Base-by-base conservation (phyloP, 2,888 invertebrate genomes). In the Caenorhabditis sp. region DNA sequence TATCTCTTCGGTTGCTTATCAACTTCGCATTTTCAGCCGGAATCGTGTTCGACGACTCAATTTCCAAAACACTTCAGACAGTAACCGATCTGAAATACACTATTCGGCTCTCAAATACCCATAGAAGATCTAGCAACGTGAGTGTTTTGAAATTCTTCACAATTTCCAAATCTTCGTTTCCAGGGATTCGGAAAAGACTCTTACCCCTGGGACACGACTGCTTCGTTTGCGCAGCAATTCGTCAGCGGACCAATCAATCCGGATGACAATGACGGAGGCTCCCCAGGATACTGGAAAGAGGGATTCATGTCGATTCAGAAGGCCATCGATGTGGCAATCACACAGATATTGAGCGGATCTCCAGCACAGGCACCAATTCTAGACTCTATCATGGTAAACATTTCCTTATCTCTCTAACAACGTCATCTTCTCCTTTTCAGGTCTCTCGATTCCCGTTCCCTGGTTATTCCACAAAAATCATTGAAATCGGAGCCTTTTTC, bases 221-320 rank as follows among this genome's bases (percentile, higher is more conserved):
- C 77, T 22, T 35, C 53, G 3, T 89, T 89, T 71, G 82, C 86
- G 2, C 47, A 85, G 2, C 85, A 85, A 53, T 83, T 62, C 55
- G 82, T 89, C 37, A 82, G 85, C 20, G 89, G 89, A 8, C 89
- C 89, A 9, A 83, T 88, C 37, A 85, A 88, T 24, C 81, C 80
- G 1, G 82, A 87, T 13, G 80, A 82, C 28, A 71, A 60, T 15
- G 85, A 87, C 61, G 89, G 89, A 40, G 89, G 89, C 1, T 70
- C 74, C 22, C 89, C 95, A 84, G 95, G 94, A 58, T 95, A 95
- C 90, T 93, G 92, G 83, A 91, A 93, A 11, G 95, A 95, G 92
- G 95, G 95, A 11, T 95, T 95, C 90, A 90, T 95, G 60, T 93
- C 94, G 0, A 84, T 95, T 9, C 95, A 95, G 90, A 93, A 94